These are phyloP conservation scores for Nothocercus nigrocapillus DNA, from an alignment of 2,113 vertebrate species.

Conservation along the genomic window DNA sequence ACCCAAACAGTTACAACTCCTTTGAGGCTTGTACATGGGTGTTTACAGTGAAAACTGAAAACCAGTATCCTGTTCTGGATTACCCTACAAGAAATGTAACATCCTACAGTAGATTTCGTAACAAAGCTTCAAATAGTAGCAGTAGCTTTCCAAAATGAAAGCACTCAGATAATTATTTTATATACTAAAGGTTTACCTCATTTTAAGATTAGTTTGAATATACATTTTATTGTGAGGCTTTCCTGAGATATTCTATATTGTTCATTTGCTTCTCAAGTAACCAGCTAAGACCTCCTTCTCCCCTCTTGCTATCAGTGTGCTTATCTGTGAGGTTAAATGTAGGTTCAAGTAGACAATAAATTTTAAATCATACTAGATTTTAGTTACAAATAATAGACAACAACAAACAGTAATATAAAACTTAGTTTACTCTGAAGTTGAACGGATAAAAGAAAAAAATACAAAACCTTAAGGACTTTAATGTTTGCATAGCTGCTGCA, in stretches of 20 bases:
- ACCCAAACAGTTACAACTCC: not conserved
- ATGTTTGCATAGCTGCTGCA: not conserved
- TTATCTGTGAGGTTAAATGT: slow-evolving; percentile 67
- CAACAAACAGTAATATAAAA: slow-evolving; percentile 30
- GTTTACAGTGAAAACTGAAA: not conserved
- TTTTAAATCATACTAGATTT: slow-evolving; percentile 68
- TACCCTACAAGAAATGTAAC: not conserved
- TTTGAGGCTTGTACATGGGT: not conserved
- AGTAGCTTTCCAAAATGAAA: not conserved
- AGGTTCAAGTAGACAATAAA: slow-evolving; percentile 57
- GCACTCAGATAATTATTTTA: not conserved
- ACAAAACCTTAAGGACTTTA: not conserved
- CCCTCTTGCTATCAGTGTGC: slow-evolving; percentile 30
- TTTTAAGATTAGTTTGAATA: not conserved
- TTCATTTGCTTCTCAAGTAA: not conserved
- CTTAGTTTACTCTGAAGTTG: not conserved
- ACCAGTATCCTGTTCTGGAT: not conserved
- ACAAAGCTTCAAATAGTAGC: not conserved
- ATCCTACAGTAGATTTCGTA: not conserved
- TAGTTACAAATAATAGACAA: slow-evolving; percentile 56
- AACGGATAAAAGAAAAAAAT: not conserved
- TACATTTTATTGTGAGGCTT: not conserved
- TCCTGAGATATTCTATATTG: not conserved
- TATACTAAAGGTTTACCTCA: not conserved
- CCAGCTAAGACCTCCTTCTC: not conserved